Percentiles rank a stretch among this genome's conserved stretches.
Conservation (phyloP, 2,888 invertebrate genomes). For the Eulithis prunata region DNA sequence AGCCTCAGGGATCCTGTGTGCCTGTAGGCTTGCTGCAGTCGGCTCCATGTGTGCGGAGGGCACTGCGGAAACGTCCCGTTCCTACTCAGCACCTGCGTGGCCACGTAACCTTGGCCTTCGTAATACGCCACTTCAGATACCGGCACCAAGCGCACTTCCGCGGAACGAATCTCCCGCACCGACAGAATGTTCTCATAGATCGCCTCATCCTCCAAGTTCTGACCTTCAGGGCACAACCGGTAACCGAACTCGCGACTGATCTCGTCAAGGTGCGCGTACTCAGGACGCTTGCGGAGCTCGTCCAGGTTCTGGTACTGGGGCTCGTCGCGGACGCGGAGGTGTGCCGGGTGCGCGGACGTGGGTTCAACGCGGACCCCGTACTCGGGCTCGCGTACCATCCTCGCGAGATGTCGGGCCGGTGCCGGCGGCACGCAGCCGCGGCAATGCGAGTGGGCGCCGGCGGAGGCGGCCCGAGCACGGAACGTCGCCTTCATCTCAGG, state of each 20-base stretch:
- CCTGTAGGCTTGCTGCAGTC: constrained; percentile 72
- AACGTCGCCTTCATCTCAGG: constrained; percentile 60
- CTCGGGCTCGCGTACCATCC: constrained; percentile 76
- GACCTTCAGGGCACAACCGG: constrained; percentile 80
- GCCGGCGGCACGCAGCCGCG: constrained; percentile 54
- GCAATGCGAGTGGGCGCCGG: constrained; percentile 63
- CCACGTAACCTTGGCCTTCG: constrained; percentile 80
- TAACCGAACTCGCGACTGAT: constrained; percentile 82
- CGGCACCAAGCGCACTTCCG: constrained; percentile 82
- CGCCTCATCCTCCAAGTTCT: constrained; percentile 81
- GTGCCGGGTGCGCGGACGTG: constrained; percentile 65
- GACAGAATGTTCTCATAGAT: constrained; percentile 81
- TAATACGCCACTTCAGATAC: constrained; percentile 81
- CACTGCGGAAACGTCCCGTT: constrained; percentile 82
- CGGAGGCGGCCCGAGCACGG: constrained; percentile 67
- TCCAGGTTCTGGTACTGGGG: constrained; percentile 80
- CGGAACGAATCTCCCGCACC: constrained; percentile 79
- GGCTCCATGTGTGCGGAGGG: constrained; percentile 80
- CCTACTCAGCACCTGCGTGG: constrained; percentile 77
- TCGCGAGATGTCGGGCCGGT: constrained; percentile 64
- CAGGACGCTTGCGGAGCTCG: constrained; percentile 77
- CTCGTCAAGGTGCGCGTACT: constrained; percentile 80
- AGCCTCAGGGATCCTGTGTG: constrained; percentile 72
- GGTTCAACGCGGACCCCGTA: constrained; percentile 77
- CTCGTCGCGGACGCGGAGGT: constrained; percentile 73